Evolutionary conservation across 2,797 vertebrate species (phyloP).

Genomic region (Anguilla pacifica): DNA sequence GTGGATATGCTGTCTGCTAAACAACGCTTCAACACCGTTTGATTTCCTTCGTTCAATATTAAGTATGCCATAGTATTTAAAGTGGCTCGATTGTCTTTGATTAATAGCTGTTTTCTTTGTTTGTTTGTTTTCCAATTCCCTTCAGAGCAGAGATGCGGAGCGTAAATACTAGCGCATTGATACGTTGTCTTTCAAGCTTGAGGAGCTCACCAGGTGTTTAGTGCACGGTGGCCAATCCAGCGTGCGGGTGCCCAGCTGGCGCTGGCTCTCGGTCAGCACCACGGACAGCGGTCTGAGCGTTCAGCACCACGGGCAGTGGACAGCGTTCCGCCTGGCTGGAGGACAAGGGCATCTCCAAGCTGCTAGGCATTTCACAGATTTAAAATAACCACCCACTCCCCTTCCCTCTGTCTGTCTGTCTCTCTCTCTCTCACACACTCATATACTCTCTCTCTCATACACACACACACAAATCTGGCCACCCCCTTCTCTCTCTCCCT

Average conservation of each 20-base stretch:
- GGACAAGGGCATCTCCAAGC: not conserved
- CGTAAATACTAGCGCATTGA: not conserved
- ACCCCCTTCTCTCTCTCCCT: not conserved
- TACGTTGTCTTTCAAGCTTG: not conserved
- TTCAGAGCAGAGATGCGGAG: not conserved
- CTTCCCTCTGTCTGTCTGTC: not conserved
- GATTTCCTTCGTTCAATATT: slow-evolving; percentile 6
- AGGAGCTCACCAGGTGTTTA: not conserved
- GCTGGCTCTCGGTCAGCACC: slow-evolving; percentile 12
- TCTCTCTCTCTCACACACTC: not conserved
- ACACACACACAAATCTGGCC: no score
- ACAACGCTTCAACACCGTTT: not conserved
- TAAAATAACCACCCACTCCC: not conserved
- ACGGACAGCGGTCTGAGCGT: slow-evolving; percentile 35
- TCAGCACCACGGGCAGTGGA: slow-evolving; percentile 36
- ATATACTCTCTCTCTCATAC: not conserved
- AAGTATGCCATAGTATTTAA: not conserved
- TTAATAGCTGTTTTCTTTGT: slow-evolving; percentile 7
- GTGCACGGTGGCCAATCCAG: not conserved
- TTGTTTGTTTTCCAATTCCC: not conserved
- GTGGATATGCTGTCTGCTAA: not conserved
- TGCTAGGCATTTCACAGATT: not conserved
- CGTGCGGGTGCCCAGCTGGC: not conserved
- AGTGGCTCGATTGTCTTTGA: not conserved
- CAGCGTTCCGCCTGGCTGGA: slow-evolving; percentile 27